phyloP scores from a whole-genome alignment of 2,797 vertebrate genomes.

The Synanceia verrucosa region DNA sequence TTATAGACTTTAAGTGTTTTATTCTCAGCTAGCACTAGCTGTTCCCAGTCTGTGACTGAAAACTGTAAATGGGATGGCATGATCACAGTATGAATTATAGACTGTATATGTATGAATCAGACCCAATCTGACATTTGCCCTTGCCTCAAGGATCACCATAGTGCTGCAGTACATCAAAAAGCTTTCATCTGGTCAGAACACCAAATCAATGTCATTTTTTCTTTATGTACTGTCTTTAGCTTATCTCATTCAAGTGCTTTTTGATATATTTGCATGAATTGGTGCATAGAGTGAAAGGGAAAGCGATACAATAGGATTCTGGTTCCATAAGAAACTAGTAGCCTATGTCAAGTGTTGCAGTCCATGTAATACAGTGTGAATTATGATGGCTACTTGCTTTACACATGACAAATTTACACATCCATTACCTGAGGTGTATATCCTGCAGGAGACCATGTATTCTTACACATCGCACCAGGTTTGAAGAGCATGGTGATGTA shows the following conservation, averaged over 20 bases:
- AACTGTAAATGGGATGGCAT: slow-evolving; percentile 32
- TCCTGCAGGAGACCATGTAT: slow-evolving; percentile 11
- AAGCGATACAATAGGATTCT: not conserved
- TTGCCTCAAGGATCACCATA: slow-evolving; percentile 22
- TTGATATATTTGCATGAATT: not conserved
- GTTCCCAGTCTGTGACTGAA: slow-evolving; percentile 21
- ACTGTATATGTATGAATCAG: too few species aligned
- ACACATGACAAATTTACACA: slow-evolving; percentile 5
- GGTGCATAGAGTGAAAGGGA: not conserved
- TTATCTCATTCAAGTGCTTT: not conserved
- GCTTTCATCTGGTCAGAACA: slow-evolving; percentile 7
- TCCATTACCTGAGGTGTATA: slow-evolving; percentile 16
- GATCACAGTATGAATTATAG: too few species aligned
- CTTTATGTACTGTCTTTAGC: not conserved
- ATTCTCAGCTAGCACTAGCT: slow-evolving; percentile 6
- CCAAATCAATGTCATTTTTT: not conserved
- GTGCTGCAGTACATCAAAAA: not conserved
- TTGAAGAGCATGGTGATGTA: slow-evolving; percentile 51
- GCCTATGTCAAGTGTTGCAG: not conserved
- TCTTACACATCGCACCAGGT: slow-evolving; percentile 8
- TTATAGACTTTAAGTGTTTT: slow-evolving; percentile 20
- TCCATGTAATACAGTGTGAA: slow-evolving; percentile 2
- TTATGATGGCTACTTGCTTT: slow-evolving; percentile 10
- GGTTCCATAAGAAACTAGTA: not conserved
- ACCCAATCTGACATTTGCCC: slow-evolving; percentile 39